These are phyloP conservation scores for Crocidura indochinensis DNA, from an alignment of 2,797 vertebrate genomes.

Conservation along the genomic window DNA sequence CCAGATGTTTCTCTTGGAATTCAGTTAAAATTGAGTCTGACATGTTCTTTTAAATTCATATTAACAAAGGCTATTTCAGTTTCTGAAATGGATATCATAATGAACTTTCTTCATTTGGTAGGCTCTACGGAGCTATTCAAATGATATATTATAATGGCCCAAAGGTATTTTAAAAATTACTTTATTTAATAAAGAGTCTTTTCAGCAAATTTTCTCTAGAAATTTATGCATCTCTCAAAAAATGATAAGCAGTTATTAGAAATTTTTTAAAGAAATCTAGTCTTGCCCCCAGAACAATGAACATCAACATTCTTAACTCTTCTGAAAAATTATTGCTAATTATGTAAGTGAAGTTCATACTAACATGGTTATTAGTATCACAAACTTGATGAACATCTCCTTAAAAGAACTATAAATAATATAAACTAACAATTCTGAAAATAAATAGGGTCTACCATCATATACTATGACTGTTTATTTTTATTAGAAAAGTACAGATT, in stretches of 20 bases:
- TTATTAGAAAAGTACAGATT: conserved; percentile 31
- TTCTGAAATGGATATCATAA: conserved; percentile 50
- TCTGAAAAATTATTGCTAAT: conserved; percentile 71
- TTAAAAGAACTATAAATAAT: conserved; percentile 56
- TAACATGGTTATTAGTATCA: conserved; percentile 63
- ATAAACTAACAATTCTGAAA: conserved; percentile 68
- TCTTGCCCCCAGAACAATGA: conserved; percentile 53
- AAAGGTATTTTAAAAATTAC: conserved; percentile 69
- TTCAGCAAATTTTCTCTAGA: conserved; percentile 63
- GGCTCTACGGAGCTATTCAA: conserved; percentile 49
- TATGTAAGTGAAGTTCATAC: conserved; percentile 65
- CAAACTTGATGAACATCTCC: conserved; percentile 17
- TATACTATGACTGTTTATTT: conserved; percentile 11
- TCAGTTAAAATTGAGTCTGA: conserved; percentile 35
- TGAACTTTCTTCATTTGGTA: conserved; percentile 52
- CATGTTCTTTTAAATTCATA: conserved; percentile 42
- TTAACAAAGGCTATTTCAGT: conserved; percentile 50
- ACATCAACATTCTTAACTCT: conserved; percentile 69
- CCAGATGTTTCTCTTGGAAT: neutral
- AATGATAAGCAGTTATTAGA: conserved; percentile 71
- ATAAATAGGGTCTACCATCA: conserved; percentile 40
- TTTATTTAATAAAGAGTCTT: conserved; percentile 62
- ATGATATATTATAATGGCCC: conserved; percentile 11
- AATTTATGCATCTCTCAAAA: conserved; percentile 49
- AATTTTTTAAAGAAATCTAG: conserved; percentile 66